A percentile compares a stretch with the other conserved stretches of the same genome.
phyloP scores from a whole-genome alignment of 2,113 vertebrate genomes.

The Brachypodius melanocephalos region DNA sequence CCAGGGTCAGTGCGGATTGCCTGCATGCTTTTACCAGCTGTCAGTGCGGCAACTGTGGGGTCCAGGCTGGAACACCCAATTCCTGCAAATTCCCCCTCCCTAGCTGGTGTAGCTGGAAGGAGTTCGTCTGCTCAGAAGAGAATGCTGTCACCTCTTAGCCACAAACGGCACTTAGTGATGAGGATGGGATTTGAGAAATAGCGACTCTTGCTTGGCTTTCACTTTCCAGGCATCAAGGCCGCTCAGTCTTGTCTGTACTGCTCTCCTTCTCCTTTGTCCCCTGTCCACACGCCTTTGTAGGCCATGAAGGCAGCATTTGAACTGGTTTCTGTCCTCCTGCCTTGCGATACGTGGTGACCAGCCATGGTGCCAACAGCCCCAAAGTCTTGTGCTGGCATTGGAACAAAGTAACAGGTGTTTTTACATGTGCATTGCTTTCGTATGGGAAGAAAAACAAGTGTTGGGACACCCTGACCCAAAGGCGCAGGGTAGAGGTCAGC shows the following conservation, averaged over 20 bases:
- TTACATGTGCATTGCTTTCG: accelerated
- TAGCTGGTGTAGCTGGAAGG: background rate
- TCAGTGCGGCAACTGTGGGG: background rate
- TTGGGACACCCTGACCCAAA: background rate
- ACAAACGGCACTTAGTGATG: background rate
- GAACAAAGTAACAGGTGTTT: background rate
- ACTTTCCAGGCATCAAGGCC: background rate
- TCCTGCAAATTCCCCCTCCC: background rate
- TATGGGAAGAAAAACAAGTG: background rate
- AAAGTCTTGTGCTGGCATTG: background rate
- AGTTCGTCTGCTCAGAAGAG: background rate
- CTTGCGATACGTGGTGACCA: background rate
- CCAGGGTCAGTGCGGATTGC: background rate
- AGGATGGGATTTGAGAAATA: background rate
- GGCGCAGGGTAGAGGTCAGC: background rate
- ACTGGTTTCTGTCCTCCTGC: background rate
- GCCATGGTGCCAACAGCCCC: background rate
- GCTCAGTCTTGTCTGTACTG: background rate
- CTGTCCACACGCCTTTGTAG: background rate
- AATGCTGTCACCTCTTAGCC: background rate
- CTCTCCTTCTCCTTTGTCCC: background rate
- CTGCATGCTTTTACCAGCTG: constrained; percentile 44
- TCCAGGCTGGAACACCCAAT: background rate
- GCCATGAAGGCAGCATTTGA: background rate
- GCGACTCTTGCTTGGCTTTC: background rate